phyloP scores from a whole-genome alignment of 2,888 invertebrate genomes.

The Acleris holmiana region DNA sequence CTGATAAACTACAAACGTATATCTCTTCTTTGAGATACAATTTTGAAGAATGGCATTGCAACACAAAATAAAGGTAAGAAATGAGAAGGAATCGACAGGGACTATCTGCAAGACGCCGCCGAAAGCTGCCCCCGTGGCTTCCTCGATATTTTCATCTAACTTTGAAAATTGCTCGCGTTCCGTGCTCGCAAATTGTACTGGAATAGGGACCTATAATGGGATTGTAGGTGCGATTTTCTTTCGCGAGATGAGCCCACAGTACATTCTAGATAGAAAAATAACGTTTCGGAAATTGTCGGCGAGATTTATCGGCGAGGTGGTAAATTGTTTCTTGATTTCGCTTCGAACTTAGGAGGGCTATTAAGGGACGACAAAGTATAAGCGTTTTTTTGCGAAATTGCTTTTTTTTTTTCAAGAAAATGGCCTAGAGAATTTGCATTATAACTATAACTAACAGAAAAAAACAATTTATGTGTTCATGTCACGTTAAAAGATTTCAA shows the following conservation, averaged over 20 bases:
- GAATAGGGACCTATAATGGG: constrained; percentile 81
- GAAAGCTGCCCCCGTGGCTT: constrained; percentile 49
- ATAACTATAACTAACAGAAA: no score
- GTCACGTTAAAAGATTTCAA: no score
- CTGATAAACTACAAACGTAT: no score
- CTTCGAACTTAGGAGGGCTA: constrained; percentile 50
- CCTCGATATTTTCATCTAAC: constrained; percentile 82
- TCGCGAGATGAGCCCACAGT: constrained; percentile 62
- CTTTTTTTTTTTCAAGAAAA: background rate
- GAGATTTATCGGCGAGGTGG: constrained; percentile 68
- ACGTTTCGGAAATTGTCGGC: constrained; percentile 77
- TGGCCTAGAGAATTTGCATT: no score
- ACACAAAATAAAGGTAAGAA: constrained; percentile 41
- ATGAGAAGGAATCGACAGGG: constrained; percentile 51
- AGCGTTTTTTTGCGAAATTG: constrained; percentile 17
- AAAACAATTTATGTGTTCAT: no score
- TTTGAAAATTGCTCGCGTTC: constrained; percentile 78
- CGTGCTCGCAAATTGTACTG: constrained; percentile 79
- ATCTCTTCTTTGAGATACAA: background rate
- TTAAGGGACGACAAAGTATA: constrained; percentile 42
- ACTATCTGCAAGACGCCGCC: constrained; percentile 52
- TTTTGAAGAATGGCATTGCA: constrained; percentile 37
- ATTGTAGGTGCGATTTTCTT: constrained; percentile 81
- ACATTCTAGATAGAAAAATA: constrained; percentile 76
- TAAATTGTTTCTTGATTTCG: constrained; percentile 73